phyloP scores from a whole-genome alignment of 1,140 invertebrate genomes.

The Papilio aristodemus region DNA sequence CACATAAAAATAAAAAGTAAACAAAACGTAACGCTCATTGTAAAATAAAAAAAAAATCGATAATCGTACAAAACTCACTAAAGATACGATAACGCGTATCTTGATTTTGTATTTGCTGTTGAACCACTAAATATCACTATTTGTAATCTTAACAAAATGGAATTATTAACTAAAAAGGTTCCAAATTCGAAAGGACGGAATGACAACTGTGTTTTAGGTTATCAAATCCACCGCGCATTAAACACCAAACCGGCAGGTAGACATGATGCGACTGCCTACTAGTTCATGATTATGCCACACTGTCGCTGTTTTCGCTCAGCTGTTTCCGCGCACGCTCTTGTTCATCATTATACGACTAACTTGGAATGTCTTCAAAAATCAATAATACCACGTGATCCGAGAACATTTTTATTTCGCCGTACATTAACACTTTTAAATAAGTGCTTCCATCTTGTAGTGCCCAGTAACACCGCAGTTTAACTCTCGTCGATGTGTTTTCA shows the following conservation, averaged over 20 bases:
- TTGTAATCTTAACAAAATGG: conserved; percentile 51
- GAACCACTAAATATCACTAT: conserved; percentile 55
- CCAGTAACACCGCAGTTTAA: neutral
- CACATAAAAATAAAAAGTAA: conserved; percentile 71
- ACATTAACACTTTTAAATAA: neutral
- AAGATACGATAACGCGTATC: conserved; percentile 67
- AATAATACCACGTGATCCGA: neutral
- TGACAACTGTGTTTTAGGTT: conserved; percentile 70
- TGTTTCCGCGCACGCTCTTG: conserved; percentile 74
- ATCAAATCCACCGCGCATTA: conserved; percentile 61
- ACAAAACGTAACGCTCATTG: conserved; percentile 76
- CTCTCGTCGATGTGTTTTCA: too few species aligned
- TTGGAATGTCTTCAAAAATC: conserved; percentile 39
- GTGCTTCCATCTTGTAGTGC: conserved; percentile 39
- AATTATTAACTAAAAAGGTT: conserved; percentile 54
- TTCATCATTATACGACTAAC: conserved; percentile 49
- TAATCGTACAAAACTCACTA: conserved; percentile 68
- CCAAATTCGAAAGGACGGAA: conserved; percentile 63
- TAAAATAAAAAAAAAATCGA: conserved; percentile 75
- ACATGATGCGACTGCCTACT: conserved; percentile 79
- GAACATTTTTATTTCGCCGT: conserved; percentile 22
- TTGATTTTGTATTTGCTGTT: conserved; percentile 50
- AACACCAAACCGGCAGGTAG: conserved; percentile 72
- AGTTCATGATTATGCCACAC: conserved; percentile 62
- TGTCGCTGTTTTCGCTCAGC: conserved; percentile 70